Evolutionary conservation across 2,797 vertebrate species (phyloP), one percentile per base, ranked within the genome.

Genomic region (Miichthys miiuy): DNA sequence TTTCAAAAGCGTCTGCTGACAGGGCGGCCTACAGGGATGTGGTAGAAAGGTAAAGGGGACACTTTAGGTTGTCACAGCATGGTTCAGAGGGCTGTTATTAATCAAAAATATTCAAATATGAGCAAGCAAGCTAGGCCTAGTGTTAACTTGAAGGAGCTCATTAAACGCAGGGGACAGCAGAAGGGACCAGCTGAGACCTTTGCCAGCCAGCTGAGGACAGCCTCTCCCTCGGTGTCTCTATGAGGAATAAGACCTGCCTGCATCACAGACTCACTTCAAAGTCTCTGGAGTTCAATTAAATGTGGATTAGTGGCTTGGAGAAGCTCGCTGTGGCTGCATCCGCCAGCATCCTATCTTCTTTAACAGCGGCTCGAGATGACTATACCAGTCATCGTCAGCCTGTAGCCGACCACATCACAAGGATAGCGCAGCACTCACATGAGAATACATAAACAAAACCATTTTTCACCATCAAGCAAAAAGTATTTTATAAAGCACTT

Each of bases 201-300:
- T 80, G 25, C 34, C 46, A 71, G n/a, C 65, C 82, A 88, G 91
- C 92, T 10, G 76, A 88, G 93, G 88, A 90, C 86, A 82, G 88
- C 70, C 64, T 87, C 84, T 82, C 75, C 78, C 75, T 84, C 66
- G 27, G 74, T 0, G 38, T 65, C 81, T 84, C 91, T 90, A 82
- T 17, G 77, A 94, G 91, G 94, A 95, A 95, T 83, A 90, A 92
- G 51, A 90, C 79, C 95, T 93, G 96, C 95, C 94, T 94, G 96
- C 91, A 96, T 95, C 77, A 81, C 91, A 89, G 96, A 94, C 93
- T 93, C 95, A 97, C 97, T 98, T 98, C 96, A 97, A 97, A 98
- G 97, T 97, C 98, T 98, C 98, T 95, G 92, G 97, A 98, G 98
- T 97, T 99, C 97, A 99, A 99, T 99, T 99, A 99, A 99, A 98